phyloP scores from a whole-genome alignment of 2,113 vertebrate species.

The Atractosteus spatula region DNA sequence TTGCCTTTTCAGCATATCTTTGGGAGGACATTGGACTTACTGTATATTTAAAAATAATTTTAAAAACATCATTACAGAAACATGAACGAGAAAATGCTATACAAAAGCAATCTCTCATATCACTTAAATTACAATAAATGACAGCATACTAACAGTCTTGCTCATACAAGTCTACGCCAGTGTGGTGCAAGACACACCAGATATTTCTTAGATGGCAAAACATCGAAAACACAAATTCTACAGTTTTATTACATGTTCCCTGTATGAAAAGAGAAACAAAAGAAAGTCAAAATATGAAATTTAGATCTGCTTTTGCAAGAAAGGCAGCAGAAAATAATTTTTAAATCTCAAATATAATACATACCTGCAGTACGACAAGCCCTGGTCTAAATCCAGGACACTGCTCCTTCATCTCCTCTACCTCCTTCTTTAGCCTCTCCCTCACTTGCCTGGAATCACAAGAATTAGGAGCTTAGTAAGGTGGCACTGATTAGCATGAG shows the following conservation, averaged over 20 bases:
- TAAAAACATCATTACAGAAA: neutral
- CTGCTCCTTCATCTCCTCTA: constrained; percentile 76
- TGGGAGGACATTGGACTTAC: too few relatives aligned
- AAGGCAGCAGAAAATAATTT: neutral
- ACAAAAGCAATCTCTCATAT: neutral
- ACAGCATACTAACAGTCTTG: neutral
- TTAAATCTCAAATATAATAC: neutral
- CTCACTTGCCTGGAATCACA: constrained; percentile 76
- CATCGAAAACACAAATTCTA: neutral
- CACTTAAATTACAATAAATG: neutral
- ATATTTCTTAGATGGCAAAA: neutral
- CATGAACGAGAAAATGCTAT: neutral
- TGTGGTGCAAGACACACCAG: too few relatives aligned
- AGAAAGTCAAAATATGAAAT: neutral
- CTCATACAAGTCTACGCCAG: neutral
- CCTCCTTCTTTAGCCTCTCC: constrained; percentile 79
- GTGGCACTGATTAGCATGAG: neutral
- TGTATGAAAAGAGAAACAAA: constrained; percentile 16
- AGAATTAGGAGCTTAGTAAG: neutral
- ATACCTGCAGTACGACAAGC: constrained; percentile 91
- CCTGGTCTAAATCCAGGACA: constrained; percentile 83
- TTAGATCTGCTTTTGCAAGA: neutral
- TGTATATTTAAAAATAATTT: too few relatives aligned
- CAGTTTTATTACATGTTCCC: constrained; percentile 1
- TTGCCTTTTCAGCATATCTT: too few relatives aligned